Evolutionary conservation across 2,797 vertebrate species (phyloP), one percentile per base, ranked within the genome.

Genomic region (Sarcophilus harrisii): DNA sequence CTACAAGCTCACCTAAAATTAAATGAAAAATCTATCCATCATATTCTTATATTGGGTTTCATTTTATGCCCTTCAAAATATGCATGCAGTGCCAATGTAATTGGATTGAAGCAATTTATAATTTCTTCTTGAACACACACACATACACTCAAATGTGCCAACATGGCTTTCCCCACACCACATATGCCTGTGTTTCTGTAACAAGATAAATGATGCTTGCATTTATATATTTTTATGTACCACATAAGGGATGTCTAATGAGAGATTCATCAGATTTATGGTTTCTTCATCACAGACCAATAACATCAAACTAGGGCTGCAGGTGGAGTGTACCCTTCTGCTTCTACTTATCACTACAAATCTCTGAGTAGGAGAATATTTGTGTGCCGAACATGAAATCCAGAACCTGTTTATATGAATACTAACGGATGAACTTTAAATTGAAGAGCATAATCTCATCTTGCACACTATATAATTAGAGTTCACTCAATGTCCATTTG

Each of bases 221-320:
- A 90, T 97, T 97, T 95, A 24, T 92, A 27, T 93, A 38, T 62
- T 98, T 97, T 91, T 59, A 29, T 62, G 93, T 93, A 30, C 8
- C 95, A 0, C 94, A 62, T 95, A 95, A 95, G 92, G 73, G 28
- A 96, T 54, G 94, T 90, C 38, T 96, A 91, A 95, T 87, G 90
- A 28, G 57, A 91, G 95, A 92, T 59, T 91, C 95, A 24, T 97
- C 95, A 96, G 89, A 97, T 98, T 98, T 98, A 92, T 66, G 96
- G 58, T 96, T 98, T 97, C 94, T 90, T 97, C 49, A 21, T 94
- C 73, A 16, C n/a, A 90, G 49, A 94, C 93, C 94, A 87, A 94
- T 95, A 55, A 60, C 49, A 94, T 98, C 96, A 97, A 96, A 87
- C 38, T 45, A 97, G 60, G 93, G 96, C 96, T 73, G 14, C 57